phyloP scores from a whole-genome alignment of 2,797 vertebrate genomes.

The Odontamblyopus rebecca region DNA sequence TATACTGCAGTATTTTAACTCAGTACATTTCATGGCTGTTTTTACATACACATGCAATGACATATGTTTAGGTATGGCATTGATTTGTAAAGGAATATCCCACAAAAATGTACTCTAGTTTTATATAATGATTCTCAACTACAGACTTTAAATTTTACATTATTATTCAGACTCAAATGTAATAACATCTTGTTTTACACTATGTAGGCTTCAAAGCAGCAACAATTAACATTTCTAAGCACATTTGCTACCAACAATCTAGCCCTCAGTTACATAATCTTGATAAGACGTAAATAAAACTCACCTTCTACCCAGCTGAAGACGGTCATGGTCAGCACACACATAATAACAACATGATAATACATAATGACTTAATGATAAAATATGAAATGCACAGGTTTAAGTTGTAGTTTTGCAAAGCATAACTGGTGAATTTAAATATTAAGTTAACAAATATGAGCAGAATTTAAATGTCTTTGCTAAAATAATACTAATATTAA shows the following conservation, averaged over 20 bases:
- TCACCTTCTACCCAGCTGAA: slow-evolving; percentile 42
- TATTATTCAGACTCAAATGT: background rate
- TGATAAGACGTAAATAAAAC: background rate
- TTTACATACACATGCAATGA: too few relatives aligned
- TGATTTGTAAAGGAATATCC: too few relatives aligned
- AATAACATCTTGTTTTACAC: background rate
- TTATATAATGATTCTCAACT: too few relatives aligned
- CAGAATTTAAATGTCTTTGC: background rate
- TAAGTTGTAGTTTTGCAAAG: too few relatives aligned
- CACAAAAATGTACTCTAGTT: too few relatives aligned
- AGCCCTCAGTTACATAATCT: background rate
- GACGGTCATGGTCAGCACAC: slow-evolving; percentile 28
- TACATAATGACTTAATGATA: slow-evolving; percentile 7
- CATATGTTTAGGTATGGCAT: too few relatives aligned
- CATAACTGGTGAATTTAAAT: background rate
- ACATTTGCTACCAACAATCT: background rate
- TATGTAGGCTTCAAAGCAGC: background rate
- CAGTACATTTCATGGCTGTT: too few relatives aligned
- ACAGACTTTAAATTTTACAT: background rate
- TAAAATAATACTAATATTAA: background rate
- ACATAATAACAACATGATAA: slow-evolving; percentile 25
- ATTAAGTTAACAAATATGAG: too few relatives aligned
- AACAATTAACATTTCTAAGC: background rate
- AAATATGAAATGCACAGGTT: slow-evolving; percentile 5
- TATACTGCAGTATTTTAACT: too few relatives aligned